phyloP scores from a whole-genome alignment of 2,797 vertebrate species.

The Choloepus didactylus region DNA sequence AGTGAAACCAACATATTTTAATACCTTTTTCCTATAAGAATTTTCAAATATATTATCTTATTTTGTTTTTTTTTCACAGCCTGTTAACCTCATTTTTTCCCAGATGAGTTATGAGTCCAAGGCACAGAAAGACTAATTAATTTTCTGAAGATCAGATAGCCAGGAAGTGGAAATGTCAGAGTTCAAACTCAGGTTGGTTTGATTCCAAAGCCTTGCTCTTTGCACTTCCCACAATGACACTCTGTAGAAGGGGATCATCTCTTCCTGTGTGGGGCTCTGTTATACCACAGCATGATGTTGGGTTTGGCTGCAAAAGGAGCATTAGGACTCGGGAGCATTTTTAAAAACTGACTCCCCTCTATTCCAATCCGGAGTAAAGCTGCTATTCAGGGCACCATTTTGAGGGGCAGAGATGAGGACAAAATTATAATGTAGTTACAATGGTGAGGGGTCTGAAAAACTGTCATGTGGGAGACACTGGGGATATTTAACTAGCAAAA shows the following conservation, averaged over 20 bases:
- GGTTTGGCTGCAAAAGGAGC: neutral
- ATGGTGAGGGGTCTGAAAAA: neutral
- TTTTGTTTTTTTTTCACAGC: neutral
- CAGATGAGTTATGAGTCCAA: neutral
- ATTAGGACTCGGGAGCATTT: accelerated
- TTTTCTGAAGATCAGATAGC: neutral
- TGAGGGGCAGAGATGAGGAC: neutral
- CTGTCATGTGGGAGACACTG: neutral
- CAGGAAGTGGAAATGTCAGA: conserved; percentile 29
- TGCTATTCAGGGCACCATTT: neutral
- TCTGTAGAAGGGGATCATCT: neutral
- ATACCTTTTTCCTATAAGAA: neutral
- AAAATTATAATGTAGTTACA: neutral
- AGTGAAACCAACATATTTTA: neutral
- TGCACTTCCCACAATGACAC: neutral
- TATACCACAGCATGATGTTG: neutral
- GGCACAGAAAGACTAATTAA: neutral
- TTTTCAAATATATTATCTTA: neutral
- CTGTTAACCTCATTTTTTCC: neutral
- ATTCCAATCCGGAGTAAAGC: neutral
- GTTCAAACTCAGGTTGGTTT: conserved; percentile 59
- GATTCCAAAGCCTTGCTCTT: neutral
- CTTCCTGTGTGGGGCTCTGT: neutral
- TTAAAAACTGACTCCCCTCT: neutral
- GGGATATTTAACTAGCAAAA: neutral